phyloP scores from a whole-genome alignment of 2,888 invertebrate genomes.

The Lepidonotus clava region DNA sequence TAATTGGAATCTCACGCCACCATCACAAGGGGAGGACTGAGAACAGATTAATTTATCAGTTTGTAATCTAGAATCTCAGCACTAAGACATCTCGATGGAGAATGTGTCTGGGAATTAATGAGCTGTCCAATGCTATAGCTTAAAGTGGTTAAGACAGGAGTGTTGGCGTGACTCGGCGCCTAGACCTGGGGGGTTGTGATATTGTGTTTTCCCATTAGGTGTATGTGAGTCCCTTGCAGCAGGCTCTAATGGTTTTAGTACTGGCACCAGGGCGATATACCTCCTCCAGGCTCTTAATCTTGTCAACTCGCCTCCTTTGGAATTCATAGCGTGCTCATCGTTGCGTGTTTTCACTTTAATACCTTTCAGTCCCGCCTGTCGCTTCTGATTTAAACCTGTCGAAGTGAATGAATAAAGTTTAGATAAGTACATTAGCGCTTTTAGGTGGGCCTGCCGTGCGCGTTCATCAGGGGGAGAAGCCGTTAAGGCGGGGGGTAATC shows the following conservation, averaged over 20 bases:
- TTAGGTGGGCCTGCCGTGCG: not conserved
- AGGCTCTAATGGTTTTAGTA: not conserved
- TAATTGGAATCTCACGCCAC: no score
- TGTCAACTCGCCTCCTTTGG: not conserved
- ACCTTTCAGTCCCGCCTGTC: conserved; percentile 23
- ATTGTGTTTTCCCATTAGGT: not conserved
- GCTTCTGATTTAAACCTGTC: conserved; percentile 28
- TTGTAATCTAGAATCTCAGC: no score
- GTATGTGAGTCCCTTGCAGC: not conserved
- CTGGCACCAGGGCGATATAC: not conserved
- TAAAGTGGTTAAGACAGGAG: no score
- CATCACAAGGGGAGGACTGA: no score
- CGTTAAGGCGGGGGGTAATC: conserved; percentile 8
- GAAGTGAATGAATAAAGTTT: conserved; percentile 25
- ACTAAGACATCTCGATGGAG: no score
- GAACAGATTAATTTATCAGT: no score
- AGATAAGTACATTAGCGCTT: conserved; percentile 31
- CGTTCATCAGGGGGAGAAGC: not conserved
- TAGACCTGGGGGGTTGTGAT: no score
- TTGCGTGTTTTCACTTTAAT: conserved; percentile 24
- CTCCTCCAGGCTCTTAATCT: not conserved
- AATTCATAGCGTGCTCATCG: conserved; percentile 31
- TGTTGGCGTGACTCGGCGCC: no score
- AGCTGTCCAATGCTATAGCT: no score
- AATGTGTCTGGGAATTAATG: no score